Evolutionary conservation across 2,888 invertebrate species (phyloP), one percentile per base, ranked within the genome.

Genomic region (Petrolisthes cinctipes): DNA sequence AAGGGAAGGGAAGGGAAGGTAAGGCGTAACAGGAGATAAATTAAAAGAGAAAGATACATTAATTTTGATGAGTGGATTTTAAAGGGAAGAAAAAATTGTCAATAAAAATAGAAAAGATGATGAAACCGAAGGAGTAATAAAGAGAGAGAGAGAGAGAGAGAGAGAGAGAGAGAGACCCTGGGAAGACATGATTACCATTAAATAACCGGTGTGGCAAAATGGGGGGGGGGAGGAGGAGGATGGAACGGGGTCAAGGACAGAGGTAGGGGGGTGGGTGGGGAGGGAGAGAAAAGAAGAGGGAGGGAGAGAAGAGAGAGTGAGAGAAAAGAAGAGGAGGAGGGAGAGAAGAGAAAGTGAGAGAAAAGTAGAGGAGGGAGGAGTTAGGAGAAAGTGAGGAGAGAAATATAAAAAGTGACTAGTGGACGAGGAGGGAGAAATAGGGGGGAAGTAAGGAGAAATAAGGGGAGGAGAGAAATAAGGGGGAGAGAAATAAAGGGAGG

Each of bases 71-170:
- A 14, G 23, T n/a, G 7, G 23, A 75, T 37, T 37, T 37, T n/a
- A 20, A 75, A 75, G 4, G 20, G 5, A 51, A 75, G 37, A 75
- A 51, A 75, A 23, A 75, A 51, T 37, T 1, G 9, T 5, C 20
- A 11, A 75, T 11, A 75, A 14, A 75, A 0, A 75, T 4, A 17
- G 20, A 75, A 23, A 75, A 23, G 11, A 23, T 11, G 75, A 75
- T n/a, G 7, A 1, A 75, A 4, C 37, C 11, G 20, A n/a, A 23
- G 11, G 75, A 75, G 75, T 37, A 51, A 75, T 37, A 37, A 54
- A 79, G 79, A 79, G 79, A 79, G 79, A 79, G 73, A 73, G 73
- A 73, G 73, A 73, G 73, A 73, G 73, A 73, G 73, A 73, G 73
- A 20, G 14, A 20, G 73, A 73, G 73, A 20, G 56, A 79, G 79